Evolutionary conservation across 1,140 invertebrate species (phyloP).

Genomic region (Lithobius niger): DNA sequence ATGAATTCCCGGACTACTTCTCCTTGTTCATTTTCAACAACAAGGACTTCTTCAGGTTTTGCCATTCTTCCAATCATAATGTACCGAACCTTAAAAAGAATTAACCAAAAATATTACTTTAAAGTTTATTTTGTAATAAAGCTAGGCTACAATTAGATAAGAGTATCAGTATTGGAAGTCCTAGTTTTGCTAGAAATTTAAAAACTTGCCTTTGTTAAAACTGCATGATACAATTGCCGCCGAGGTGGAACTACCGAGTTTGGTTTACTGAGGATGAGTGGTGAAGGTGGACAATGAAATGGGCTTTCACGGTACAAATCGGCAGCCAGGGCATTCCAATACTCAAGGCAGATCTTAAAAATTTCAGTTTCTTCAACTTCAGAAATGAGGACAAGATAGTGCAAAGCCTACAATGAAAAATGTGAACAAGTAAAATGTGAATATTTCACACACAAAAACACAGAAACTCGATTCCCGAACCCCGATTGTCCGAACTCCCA

Average conservation of each 20-base stretch:
- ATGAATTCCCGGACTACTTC: slow-evolving; percentile 99
- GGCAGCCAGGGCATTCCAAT: slow-evolving; percentile 87
- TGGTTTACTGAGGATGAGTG: slow-evolving; percentile 33
- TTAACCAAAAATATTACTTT: not conserved
- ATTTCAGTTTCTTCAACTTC: slow-evolving; percentile 99
- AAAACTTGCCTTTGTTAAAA: slow-evolving; percentile 55
- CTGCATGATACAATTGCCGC: slow-evolving; percentile 57
- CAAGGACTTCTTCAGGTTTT: slow-evolving; percentile 99
- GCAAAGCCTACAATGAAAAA: slow-evolving; percentile 51
- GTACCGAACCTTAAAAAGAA: slow-evolving; percentile 55
- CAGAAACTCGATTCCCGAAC: no score
- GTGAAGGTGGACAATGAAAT: slow-evolving; percentile 24
- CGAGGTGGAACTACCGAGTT: slow-evolving; percentile 33
- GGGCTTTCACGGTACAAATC: slow-evolving; percentile 64
- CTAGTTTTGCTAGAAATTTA: not conserved
- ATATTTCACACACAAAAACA: not conserved
- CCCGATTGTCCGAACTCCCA: no score
- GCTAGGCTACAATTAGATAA: slow-evolving; percentile 12
- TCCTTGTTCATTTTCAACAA: slow-evolving; percentile 99
- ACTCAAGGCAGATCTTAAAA: slow-evolving; percentile 99
- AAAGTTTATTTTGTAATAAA: not conserved
- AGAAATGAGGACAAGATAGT: slow-evolving; percentile 91
- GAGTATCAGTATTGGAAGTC: slow-evolving; percentile 5
- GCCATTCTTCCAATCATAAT: slow-evolving; percentile 99
- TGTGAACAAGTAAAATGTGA: slow-evolving; percentile 2